Base-by-base conservation (phyloP, 2,888 invertebrate genomes). In the Creontiades dilutus region DNA sequence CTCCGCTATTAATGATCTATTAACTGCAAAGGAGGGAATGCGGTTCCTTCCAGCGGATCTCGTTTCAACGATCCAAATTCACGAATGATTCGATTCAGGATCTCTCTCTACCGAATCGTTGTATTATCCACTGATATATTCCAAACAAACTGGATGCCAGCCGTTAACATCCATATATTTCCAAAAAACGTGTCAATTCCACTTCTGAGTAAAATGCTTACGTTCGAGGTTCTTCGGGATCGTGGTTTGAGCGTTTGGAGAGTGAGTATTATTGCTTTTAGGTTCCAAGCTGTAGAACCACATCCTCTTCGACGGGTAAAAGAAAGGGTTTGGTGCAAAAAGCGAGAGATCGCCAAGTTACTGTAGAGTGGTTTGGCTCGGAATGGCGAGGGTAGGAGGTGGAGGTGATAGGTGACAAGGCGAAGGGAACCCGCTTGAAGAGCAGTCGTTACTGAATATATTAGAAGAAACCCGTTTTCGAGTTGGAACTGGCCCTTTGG, bases 381-480 rank as follows among this genome's bases (percentile, higher is more conserved):
- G 78, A 46, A 19, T 82, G 52, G 82, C 19, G 82, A 13, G 11
- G 23, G 3, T 23, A 68, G 68, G 68, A 23, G 68, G 61, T 61
- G 68, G 68, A 68, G 68, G 82, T 82, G 48, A 48, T 47, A 82
- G 48, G 82, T 82, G 52, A 28, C 52, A 52, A 48, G 82, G 47
- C 27, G 81, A 82, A 48, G 82, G 48, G 55, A 48, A 48, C 48
- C 47, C 82, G 82, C 82, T 80, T 82, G 55, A 82, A 82, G 81
- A 81, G 82, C 48, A 27, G 52, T 82, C 82, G 82, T 82, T 82
- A 82, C 82, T 82, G 82, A 82, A 82, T 82, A 52, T 52, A 82
- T 82, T 82, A 82, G 48, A 52, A 27, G 82, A 47, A 82, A 82
- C 82, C 82, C 82, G 82, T 82, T 82, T 52, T 19, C 52, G 55